Conservation (phyloP, 2,113 vertebrate genomes). For the Leuciscus idus region DNA sequence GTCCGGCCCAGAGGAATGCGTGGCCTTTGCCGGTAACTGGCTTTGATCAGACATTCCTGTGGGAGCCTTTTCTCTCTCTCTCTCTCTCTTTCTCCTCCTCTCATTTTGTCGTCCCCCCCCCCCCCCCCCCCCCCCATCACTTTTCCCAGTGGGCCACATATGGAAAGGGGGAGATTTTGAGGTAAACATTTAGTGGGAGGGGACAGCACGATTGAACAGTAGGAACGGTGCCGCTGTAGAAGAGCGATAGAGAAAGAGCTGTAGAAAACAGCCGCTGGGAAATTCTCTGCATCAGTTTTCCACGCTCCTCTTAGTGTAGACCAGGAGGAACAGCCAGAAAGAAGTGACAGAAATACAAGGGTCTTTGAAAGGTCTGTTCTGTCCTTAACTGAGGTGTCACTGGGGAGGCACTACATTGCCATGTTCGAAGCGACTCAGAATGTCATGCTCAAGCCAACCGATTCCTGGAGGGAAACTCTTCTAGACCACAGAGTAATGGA, state of each 20-base stretch:
- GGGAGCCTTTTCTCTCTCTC: slow-evolving; percentile 73
- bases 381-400: slow-evolving; percentile 95
- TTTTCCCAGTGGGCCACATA: slow-evolving; percentile 44
- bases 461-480: slow-evolving; percentile 96
- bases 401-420: slow-evolving; percentile 99
- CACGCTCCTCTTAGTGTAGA: slow-evolving; percentile 8
- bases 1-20: slow-evolving; percentile 78
- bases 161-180: slow-evolving; percentile 50
- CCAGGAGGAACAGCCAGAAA: slow-evolving; percentile 48
- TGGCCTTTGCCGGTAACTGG: slow-evolving; percentile 82
- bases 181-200: slow-evolving; percentile 55
- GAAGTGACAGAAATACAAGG: not conserved
- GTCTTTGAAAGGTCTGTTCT: slow-evolving; percentile 71
- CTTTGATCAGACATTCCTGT: slow-evolving; percentile 88
- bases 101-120: not conserved
- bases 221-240: not conserved
- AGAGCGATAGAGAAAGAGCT: slow-evolving; percentile 29
- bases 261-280: slow-evolving; percentile 27
- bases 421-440: slow-evolving; percentile 99
- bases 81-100: not conserved
- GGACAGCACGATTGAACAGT: slow-evolving; percentile 41
- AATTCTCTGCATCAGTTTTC: slow-evolving; percentile 7
- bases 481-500: slow-evolving; percentile 98
- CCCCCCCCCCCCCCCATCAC: not conserved
- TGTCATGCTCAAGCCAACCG: slow-evolving; percentile 96